Evolutionary conservation across 1,140 invertebrate species (phyloP).

Genomic region (Sycophila sp.): DNA sequence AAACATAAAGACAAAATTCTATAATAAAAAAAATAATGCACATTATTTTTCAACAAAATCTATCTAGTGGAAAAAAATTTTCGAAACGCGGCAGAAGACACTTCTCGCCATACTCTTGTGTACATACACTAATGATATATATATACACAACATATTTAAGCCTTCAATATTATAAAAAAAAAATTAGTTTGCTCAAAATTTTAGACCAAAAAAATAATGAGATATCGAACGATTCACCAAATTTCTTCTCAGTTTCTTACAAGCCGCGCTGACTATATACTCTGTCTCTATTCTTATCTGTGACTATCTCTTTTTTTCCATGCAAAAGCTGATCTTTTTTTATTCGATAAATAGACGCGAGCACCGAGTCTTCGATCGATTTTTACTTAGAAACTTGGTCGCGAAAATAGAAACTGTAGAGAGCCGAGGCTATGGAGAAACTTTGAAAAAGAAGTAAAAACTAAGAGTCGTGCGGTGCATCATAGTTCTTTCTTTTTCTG

Average conservation of each 20-base stretch:
- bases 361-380: not conserved
- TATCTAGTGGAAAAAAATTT: conserved; percentile 41
- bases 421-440: too few species aligned
- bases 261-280: not conserved
- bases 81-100: conserved; percentile 44
- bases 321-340: not conserved
- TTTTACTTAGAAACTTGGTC: not conserved
- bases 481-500: not conserved
- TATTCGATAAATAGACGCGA: not conserved
- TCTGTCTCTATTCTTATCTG: conserved; percentile 6
- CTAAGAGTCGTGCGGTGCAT: not conserved
- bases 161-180: conserved; percentile 31
- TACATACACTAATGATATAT: conserved; percentile 34
- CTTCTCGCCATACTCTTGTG: conserved; percentile 33
- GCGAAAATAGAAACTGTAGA: not conserved
- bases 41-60: conserved; percentile 50
- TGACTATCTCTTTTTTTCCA: conserved; percentile 17
- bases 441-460: not conserved
- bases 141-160: conserved; percentile 34
- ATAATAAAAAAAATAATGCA: conserved; percentile 38
- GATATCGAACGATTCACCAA: not conserved
- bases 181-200: too few species aligned
- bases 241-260: conserved; percentile 6
- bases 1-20: conserved; percentile 10
- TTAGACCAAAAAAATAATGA: not conserved